phyloP scores from a whole-genome alignment of 2,797 vertebrate genomes.

The Limosa lapponica region DNA sequence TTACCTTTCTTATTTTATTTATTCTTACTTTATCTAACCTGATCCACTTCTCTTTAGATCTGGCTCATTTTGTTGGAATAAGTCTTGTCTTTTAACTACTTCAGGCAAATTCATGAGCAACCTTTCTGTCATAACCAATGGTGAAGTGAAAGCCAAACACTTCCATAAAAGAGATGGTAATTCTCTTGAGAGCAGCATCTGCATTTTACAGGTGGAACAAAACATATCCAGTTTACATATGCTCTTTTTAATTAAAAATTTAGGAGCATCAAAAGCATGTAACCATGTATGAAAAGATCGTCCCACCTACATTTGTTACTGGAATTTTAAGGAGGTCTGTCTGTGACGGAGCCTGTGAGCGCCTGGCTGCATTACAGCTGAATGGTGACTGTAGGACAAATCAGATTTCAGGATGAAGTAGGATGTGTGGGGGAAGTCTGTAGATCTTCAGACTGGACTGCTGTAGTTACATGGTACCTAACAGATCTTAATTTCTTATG shows the following conservation, averaged over 20 bases:
- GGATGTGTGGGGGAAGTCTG: not conserved
- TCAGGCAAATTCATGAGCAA: not conserved
- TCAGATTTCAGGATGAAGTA: rapidly evolving
- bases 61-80: not conserved
- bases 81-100: not conserved
- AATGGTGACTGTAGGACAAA: not conserved
- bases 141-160: not conserved
- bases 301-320: not conserved
- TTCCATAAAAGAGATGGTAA: not conserved
- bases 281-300: not conserved
- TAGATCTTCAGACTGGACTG: not conserved
- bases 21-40: not conserved
- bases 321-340: not conserved
- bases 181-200: not conserved
- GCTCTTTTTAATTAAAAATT: not conserved
- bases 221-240: not conserved
- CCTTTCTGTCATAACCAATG: not conserved
- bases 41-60: not conserved
- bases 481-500: not conserved
- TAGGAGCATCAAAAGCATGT: rapidly evolving
- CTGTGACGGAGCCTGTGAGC: not conserved
- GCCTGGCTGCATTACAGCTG: not conserved
- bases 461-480: not conserved
- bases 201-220: not conserved
- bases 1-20: not conserved